A percentile compares a stretch with the other conserved stretches of the same genome.
phyloP scores from a whole-genome alignment of 2,888 invertebrate genomes.

The Polymixis lichenea region DNA sequence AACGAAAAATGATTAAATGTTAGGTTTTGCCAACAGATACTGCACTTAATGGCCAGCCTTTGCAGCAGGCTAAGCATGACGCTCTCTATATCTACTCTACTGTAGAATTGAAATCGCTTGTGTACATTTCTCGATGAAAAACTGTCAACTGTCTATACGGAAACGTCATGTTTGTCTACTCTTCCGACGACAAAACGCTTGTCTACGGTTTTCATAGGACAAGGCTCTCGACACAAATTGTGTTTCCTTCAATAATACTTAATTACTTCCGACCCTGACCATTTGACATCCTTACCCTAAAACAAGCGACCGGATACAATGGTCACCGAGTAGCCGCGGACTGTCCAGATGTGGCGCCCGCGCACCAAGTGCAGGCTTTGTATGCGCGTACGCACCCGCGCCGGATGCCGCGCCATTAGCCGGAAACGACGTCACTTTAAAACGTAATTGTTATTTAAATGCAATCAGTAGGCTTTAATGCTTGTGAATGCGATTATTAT shows the following conservation, averaged over 20 bases:
- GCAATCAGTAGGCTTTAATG: conserved; percentile 71
- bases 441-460: conserved; percentile 84
- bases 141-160: no score
- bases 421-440: conserved; percentile 81
- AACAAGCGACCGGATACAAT: conserved; percentile 63
- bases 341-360: conserved; percentile 80
- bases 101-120: no score
- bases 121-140: no score
- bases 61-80: no score
- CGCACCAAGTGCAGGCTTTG: conserved; percentile 72
- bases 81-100: no score
- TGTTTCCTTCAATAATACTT: background rate
- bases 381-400: conserved; percentile 80
- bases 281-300: conserved; percentile 53
- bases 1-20: background rate
- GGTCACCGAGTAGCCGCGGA: conserved; percentile 56
- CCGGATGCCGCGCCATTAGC: conserved; percentile 78
- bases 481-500: conserved; percentile 58
- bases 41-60: background rate
- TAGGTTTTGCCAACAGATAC: background rate
- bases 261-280: conserved; percentile 31
- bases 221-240: background rate
- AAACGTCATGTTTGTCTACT: no score
- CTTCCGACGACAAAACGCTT: no score
- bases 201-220: no score